Percentiles rank a stretch among this genome's conserved stretches.
These are phyloP conservation scores for Cossypha dichroa DNA, from an alignment of 2,797 vertebrate genomes.

Conservation along the genomic window DNA sequence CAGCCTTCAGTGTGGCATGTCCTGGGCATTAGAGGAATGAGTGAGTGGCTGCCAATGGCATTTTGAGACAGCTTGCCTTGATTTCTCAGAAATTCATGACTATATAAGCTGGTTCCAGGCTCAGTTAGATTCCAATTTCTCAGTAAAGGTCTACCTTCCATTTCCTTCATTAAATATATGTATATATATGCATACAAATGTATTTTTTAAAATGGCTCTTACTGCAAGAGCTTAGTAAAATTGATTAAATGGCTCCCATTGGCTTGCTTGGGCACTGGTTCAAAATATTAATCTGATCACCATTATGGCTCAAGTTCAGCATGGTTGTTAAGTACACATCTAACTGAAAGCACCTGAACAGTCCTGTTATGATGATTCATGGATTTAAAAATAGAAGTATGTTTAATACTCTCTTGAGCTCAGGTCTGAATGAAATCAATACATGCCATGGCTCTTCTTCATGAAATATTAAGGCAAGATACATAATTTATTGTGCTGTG, in stretches of 20 bases:
- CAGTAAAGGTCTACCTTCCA: neutral
- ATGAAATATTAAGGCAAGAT: constrained; percentile 14
- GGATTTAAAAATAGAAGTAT: constrained; percentile 12
- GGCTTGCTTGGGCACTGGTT: neutral
- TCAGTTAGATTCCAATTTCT: neutral
- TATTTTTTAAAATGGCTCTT: neutral
- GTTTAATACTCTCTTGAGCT: neutral
- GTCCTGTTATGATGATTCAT: neutral
- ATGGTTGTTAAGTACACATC: neutral
- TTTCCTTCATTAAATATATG: neutral
- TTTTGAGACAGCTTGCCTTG: neutral
- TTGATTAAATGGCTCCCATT: neutral
- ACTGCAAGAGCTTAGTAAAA: neutral
- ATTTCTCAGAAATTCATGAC: neutral
- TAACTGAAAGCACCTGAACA: neutral
- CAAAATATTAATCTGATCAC: constrained; percentile 41
- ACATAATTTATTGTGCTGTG: constrained; percentile 3
- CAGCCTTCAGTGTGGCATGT: neutral
- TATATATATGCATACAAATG: neutral
- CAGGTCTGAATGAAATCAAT: neutral
- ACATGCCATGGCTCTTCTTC: neutral
- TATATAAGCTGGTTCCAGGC: neutral
- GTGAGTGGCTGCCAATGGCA: neutral
- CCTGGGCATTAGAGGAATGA: neutral
- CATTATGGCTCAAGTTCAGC: constrained; percentile 10